Percentiles rank a stretch among this genome's conserved stretches.
phyloP scores from a whole-genome alignment of 2,888 invertebrate species.

The Anagyrus pseudococci region DNA sequence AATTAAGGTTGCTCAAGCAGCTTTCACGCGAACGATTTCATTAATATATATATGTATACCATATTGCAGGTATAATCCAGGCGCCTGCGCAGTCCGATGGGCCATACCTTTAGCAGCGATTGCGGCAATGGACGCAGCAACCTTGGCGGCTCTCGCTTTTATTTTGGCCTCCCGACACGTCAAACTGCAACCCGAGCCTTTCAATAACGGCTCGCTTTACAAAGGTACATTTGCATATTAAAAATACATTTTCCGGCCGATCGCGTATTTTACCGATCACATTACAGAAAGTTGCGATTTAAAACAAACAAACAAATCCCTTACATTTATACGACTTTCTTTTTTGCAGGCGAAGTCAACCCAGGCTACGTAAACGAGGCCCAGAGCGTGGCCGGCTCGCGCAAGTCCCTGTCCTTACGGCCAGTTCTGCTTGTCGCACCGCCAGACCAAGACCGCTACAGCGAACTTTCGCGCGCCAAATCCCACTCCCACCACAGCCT shows the following conservation, averaged over 20 bases:
- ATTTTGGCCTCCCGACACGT: slow-evolving; percentile 91
- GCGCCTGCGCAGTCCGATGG: slow-evolving; percentile 90
- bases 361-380: slow-evolving; percentile 87
- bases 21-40: background rate
- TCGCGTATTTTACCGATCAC: no score
- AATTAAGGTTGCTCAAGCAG: background rate
- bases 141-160: slow-evolving; percentile 89
- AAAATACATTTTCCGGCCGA: background rate
- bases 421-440: slow-evolving; percentile 85
- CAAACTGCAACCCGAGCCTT: slow-evolving; percentile 79
- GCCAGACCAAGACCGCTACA: slow-evolving; percentile 62
- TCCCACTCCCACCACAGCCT: slow-evolving; percentile 60
- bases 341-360: slow-evolving; percentile 80
- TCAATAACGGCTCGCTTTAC: slow-evolving; percentile 71
- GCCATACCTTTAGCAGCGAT: slow-evolving; percentile 93
- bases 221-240: no score
- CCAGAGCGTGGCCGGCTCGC: slow-evolving; percentile 82
- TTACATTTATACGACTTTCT: background rate
- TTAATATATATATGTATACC: no score
- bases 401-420: slow-evolving; percentile 86
- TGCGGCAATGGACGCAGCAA: slow-evolving; percentile 84
- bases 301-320: no score
- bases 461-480: slow-evolving; percentile 58
- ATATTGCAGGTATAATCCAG: slow-evolving; percentile 65
- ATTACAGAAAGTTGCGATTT: no score